Evolutionary conservation across 2,797 vertebrate species (phyloP).

Genomic region (Cryptoblepharus egeriae): DNA sequence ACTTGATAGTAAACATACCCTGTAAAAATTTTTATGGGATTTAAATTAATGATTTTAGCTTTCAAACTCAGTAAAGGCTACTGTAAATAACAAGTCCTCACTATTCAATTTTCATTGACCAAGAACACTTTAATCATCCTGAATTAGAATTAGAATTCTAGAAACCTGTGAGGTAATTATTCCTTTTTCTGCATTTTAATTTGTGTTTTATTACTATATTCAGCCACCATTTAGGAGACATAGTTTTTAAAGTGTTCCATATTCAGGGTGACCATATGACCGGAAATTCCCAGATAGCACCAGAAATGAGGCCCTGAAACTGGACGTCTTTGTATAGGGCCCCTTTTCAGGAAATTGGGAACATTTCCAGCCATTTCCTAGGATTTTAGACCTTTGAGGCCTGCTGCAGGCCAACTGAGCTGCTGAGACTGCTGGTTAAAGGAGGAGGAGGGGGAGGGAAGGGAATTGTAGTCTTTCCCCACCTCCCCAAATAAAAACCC

Average conservation of each 20-base stretch:
- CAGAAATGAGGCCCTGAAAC: too few relatives aligned
- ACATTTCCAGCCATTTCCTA: too few relatives aligned
- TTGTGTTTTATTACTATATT: conserved; percentile 11
- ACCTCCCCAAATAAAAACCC: too few relatives aligned
- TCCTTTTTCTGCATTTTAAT: conserved; percentile 39
- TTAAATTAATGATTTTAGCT: conserved; percentile 56
- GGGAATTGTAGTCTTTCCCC: too few relatives aligned
- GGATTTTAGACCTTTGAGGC: too few relatives aligned
- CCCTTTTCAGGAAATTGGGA: too few relatives aligned
- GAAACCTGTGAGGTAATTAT: conserved; percentile 35
- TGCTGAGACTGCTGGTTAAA: too few relatives aligned
- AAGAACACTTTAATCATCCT: conserved; percentile 35
- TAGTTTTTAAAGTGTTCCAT: conserved; percentile 31
- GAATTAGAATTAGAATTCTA: conserved; percentile 58
- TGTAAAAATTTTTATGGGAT: conserved; percentile 45
- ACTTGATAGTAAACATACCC: conserved; percentile 57
- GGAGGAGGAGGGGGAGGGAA: too few relatives aligned
- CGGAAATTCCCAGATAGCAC: too few relatives aligned
- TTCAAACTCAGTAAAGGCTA: conserved; percentile 41
- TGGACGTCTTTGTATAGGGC: too few relatives aligned
- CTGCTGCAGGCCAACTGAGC: too few relatives aligned
- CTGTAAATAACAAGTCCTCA: conserved; percentile 34
- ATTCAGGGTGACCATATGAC: too few relatives aligned
- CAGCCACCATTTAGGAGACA: fast-evolving
- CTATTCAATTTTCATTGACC: conserved; percentile 23